Evolutionary conservation across 2,797 vertebrate species (phyloP).

Genomic region (Catamblyrhynchus diadema): DNA sequence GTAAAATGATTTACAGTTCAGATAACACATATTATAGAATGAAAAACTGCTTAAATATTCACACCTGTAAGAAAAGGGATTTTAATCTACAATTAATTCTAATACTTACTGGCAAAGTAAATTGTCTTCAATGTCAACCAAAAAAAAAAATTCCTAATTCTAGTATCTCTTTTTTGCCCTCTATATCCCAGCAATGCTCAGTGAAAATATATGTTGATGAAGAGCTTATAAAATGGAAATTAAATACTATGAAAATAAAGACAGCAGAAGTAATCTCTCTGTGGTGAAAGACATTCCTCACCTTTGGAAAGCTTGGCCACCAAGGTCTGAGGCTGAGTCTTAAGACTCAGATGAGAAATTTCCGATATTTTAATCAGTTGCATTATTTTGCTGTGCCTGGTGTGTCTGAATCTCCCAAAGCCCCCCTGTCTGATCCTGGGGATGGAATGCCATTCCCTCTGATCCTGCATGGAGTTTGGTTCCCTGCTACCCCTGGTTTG

Average conservation of each 20-base stretch:
- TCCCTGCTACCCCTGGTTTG: background rate
- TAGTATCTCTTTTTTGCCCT: background rate
- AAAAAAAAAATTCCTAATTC: background rate
- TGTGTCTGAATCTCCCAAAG: background rate
- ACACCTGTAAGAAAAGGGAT: background rate
- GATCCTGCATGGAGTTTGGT: background rate
- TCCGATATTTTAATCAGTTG: background rate
- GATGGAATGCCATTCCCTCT: background rate
- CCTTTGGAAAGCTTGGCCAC: background rate
- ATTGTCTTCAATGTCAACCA: background rate
- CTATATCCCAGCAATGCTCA: background rate
- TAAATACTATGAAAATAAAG: rapidly evolving
- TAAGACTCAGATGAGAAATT: background rate
- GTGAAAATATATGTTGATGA: background rate
- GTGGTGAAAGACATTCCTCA: background rate
- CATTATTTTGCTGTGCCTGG: background rate
- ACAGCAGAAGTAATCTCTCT: background rate
- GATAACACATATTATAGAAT: background rate
- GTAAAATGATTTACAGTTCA: background rate
- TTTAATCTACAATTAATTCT: background rate
- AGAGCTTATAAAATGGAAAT: background rate
- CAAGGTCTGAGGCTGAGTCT: background rate
- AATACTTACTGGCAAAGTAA: background rate
- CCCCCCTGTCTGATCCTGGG: rapidly evolving
- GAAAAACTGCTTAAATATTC: background rate